A percentile compares a stretch with the other conserved stretches of the same genome.
Conservation (phyloP, 2,797 vertebrate genomes). For the Pseudopleuronectes americanus region DNA sequence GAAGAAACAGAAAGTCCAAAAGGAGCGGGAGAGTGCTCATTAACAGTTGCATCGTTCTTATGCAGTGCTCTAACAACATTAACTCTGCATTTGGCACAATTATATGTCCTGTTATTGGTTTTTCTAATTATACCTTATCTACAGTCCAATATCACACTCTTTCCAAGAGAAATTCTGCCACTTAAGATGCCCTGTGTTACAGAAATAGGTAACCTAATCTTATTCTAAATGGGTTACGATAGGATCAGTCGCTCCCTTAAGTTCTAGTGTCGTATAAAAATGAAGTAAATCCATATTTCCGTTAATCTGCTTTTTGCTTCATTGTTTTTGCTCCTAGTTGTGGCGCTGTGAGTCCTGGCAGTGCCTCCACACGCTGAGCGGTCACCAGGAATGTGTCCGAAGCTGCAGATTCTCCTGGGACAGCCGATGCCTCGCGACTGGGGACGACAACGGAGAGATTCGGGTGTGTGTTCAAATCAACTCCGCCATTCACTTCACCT, state of each 20-base stretch:
- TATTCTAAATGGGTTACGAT: background rate
- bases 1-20: conserved; percentile 5
- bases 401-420: conserved; percentile 93
- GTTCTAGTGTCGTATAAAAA: background rate
- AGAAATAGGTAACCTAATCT: background rate
- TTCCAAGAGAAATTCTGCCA: background rate
- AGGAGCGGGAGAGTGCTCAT: conserved; percentile 7
- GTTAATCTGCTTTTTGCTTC: background rate
- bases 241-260: background rate
- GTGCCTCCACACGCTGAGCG: conserved; percentile 81
- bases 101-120: conserved; percentile 22
- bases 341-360: conserved; percentile 87
- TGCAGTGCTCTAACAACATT: conserved; percentile 27
- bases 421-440: conserved; percentile 87
- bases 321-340: conserved; percentile 77
- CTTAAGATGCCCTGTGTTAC: background rate
- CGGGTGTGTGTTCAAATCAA: conserved; percentile 80
- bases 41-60: conserved; percentile 15
- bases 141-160: background rate
- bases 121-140: conserved; percentile 5
- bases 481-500: too few relatives aligned
- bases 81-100: conserved; percentile 10
- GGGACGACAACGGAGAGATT: conserved; percentile 96
- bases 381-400: conserved; percentile 91
- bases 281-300: too few relatives aligned